Evolutionary conservation across 2,113 vertebrate species (phyloP).

Genomic region (Fregetta grallaria): DNA sequence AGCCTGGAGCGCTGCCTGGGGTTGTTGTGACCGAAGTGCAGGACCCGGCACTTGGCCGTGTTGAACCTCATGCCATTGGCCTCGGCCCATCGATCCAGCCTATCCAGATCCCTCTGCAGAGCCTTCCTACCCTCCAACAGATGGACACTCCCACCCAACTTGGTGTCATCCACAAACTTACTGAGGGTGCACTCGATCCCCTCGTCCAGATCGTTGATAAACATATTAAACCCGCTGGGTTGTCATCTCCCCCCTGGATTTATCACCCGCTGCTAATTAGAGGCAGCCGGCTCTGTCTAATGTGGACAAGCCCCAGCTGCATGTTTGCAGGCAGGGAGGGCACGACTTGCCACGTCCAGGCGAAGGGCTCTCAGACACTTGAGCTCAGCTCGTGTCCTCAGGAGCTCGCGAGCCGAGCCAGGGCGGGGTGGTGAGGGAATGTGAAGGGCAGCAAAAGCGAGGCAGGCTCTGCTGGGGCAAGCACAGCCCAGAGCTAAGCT

Average conservation of each 20-base stretch:
- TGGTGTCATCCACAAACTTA: too few relatives aligned
- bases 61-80: too few relatives aligned
- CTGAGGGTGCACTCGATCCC: too few relatives aligned
- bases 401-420: background rate
- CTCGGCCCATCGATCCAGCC: too few relatives aligned
- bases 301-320: background rate
- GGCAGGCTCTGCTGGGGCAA: background rate
- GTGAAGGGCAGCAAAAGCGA: background rate
- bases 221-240: too few relatives aligned
- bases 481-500: background rate
- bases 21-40: too few relatives aligned
- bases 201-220: too few relatives aligned
- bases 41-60: too few relatives aligned
- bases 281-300: slow-evolving; percentile 7
- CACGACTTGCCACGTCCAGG: background rate
- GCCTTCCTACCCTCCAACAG: too few relatives aligned
- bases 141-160: too few relatives aligned
- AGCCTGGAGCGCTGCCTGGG: too few relatives aligned
- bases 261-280: background rate
- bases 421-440: background rate
- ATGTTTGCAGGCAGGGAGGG: background rate
- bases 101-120: too few relatives aligned
- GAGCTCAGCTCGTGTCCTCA: background rate
- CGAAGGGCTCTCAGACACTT: background rate
- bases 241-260: slow-evolving; percentile 31